A percentile compares a stretch with the other conserved stretches of the same genome.
Conservation (phyloP, 2,888 invertebrate species). For the Ennomos erosarius region DNA sequence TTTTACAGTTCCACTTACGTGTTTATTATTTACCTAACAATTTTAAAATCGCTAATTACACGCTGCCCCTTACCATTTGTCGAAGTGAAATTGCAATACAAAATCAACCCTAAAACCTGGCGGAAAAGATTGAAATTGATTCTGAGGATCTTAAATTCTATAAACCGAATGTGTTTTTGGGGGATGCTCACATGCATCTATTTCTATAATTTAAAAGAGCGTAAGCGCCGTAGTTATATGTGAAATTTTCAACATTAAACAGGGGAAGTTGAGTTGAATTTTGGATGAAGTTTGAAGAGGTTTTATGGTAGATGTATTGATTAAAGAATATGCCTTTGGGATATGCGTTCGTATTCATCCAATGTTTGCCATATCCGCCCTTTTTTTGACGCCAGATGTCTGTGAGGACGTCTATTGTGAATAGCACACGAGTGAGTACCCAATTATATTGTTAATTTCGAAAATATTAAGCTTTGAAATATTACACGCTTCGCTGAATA, state of each 20-base stretch:
- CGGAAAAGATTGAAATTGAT: constrained; percentile 37
- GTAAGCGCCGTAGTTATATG: constrained; percentile 36
- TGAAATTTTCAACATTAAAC: constrained; percentile 43
- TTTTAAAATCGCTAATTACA: constrained; percentile 83
- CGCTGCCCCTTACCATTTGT: constrained; percentile 71
- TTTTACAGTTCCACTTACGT: constrained; percentile 39
- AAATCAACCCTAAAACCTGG: constrained; percentile 42
- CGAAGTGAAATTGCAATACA: constrained; percentile 58
- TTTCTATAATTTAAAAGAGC: constrained; percentile 42
- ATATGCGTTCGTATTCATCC: constrained; percentile 74
- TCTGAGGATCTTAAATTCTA: constrained; percentile 32
- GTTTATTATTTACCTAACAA: constrained; percentile 70
- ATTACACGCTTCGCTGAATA: constrained; percentile 74
- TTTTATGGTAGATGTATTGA: constrained; percentile 34
- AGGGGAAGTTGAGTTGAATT: constrained; percentile 35
- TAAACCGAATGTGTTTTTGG: constrained; percentile 68
- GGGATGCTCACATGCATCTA: constrained; percentile 82
- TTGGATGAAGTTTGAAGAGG: constrained; percentile 23
- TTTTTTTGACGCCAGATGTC: constrained; percentile 82
- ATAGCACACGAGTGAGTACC: constrained; percentile 71
- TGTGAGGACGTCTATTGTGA: constrained; percentile 66
- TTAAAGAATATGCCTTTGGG: constrained; percentile 64
- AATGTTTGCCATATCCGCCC: constrained; percentile 82
- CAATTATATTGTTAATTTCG: constrained; percentile 85
- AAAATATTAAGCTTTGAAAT: constrained; percentile 82